These are phyloP conservation scores for Chaetodon auriga DNA, from an alignment of 2,113 vertebrate species.

Conservation along the genomic window DNA sequence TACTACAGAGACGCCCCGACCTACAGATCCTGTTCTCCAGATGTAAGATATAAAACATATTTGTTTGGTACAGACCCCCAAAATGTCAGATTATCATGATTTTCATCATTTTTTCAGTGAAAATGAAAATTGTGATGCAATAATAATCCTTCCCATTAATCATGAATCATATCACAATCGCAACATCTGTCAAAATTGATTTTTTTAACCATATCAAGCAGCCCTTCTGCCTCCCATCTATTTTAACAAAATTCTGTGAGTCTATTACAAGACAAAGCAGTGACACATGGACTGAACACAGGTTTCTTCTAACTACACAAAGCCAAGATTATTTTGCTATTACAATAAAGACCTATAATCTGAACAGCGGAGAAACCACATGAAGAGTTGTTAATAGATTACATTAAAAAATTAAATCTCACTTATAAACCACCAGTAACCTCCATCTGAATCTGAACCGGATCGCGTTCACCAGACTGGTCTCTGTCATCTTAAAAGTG, in stretches of 20 bases:
- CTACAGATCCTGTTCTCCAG: no score
- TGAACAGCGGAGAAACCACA: not conserved
- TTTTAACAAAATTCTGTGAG: slow-evolving; percentile 24
- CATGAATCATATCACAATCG: no score
- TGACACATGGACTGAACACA: slow-evolving; percentile 35
- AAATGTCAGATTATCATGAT: no score
- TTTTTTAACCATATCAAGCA: no score
- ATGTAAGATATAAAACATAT: no score
- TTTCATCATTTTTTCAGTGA: no score
- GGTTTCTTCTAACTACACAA: not conserved
- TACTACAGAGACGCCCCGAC: no score
- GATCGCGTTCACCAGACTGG: not conserved
- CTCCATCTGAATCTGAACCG: not conserved
- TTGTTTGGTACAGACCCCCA: no score
- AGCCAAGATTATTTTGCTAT: slow-evolving; percentile 26
- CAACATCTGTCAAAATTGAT: no score
- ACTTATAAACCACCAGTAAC: slow-evolving; percentile 25
- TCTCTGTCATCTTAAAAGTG: not conserved
- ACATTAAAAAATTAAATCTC: not conserved
- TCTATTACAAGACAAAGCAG: slow-evolving; percentile 22
- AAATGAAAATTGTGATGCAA: no score
- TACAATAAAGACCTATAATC: slow-evolving; percentile 24
- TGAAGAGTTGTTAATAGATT: not conserved
- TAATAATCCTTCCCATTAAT: no score
- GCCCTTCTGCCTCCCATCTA: not conserved